These are phyloP conservation scores for Nasonia giraulti DNA, from an alignment of 1,140 invertebrate species.

Conservation along the genomic window DNA sequence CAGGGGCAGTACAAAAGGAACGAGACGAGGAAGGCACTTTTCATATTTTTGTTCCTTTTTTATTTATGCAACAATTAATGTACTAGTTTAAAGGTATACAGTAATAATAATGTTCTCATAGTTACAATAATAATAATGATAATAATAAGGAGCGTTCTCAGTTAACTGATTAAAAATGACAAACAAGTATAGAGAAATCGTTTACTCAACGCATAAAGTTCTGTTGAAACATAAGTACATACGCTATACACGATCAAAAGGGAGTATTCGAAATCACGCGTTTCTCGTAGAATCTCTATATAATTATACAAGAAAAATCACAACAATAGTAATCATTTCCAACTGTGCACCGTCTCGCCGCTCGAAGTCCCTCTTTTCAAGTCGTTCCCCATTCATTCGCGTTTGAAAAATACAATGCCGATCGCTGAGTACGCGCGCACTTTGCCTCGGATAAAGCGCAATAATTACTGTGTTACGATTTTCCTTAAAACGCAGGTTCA, in stretches of 20 bases:
- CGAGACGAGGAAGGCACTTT: not conserved
- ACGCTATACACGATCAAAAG: not conserved
- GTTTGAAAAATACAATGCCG: conserved; percentile 12
- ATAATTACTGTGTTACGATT: not conserved
- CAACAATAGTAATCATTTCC: conserved; percentile 12
- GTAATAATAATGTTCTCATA: conserved; percentile 12
- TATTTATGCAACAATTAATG: conserved; percentile 31
- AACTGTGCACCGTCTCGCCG: not conserved
- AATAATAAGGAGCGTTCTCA: conserved; percentile 9
- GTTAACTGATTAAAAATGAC: conserved; percentile 10
- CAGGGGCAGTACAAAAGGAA: not conserved
- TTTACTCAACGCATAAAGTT: not conserved
- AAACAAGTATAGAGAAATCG: not conserved
- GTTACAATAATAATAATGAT: conserved; percentile 21
- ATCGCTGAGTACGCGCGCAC: not conserved
- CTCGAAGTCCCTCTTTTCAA: not conserved
- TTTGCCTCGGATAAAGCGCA: not conserved
- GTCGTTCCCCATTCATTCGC: not conserved
- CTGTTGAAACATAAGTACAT: not conserved
- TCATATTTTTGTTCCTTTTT: not conserved
- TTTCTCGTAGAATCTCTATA: not conserved
- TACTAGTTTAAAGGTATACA: conserved; percentile 29
- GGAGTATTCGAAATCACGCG: not conserved
- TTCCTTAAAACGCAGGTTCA: conserved; percentile 17
- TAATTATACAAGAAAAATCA: not conserved